Base-by-base conservation (phyloP, 2,113 vertebrate species). In the Monopterus albus region DNA sequence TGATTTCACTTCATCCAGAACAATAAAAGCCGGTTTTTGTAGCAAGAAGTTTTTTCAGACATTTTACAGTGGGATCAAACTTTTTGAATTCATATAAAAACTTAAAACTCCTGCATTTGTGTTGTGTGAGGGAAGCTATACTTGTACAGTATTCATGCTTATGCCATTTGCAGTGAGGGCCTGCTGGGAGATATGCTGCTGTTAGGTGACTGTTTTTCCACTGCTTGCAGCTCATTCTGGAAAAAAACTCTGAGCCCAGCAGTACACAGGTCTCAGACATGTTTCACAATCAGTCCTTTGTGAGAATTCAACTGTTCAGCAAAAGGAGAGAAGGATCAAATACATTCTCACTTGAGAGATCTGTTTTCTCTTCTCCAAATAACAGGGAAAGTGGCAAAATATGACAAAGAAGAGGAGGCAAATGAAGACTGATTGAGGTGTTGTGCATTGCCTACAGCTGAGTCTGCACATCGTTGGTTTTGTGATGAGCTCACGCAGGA, bases 381-480 rank as follows among this genome's bases (percentile, higher is more conserved):
- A 40, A 67, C 55, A 60, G 35, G 51, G 3, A 58, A 55, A 55
- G 56, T 33, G 51, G 14, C 49, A 38, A 57, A 43, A 45, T 64
- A 47, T 83, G 73, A 80, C 57, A 63, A 47, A 38, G 42, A 79
- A 43, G 51, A 55, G 28, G 42, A 46, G 58, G 69, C 79, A 87
- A 91, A 92, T 88, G 80, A 87, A 87, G 91, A 91, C 79, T 83
- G 89, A 91, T 87, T 71, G 80, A 61, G 74, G 62, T 29, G 79
- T 58, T 83, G 42, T 59, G 59, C 42, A 56, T 55, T 57, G 66
- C 70, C 68, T 65, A 60, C 64, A 66, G 85, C 76, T 89, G 87
- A 91, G 75, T 87, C 73, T 45, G 84, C 84, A 72, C 17, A 74
- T 87, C 20, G 35, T n/a, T 70, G 62, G 62, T 75, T 65, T 73